Evolutionary conservation across 2,113 vertebrate species (phyloP).

Genomic region (Symphodus melops): DNA sequence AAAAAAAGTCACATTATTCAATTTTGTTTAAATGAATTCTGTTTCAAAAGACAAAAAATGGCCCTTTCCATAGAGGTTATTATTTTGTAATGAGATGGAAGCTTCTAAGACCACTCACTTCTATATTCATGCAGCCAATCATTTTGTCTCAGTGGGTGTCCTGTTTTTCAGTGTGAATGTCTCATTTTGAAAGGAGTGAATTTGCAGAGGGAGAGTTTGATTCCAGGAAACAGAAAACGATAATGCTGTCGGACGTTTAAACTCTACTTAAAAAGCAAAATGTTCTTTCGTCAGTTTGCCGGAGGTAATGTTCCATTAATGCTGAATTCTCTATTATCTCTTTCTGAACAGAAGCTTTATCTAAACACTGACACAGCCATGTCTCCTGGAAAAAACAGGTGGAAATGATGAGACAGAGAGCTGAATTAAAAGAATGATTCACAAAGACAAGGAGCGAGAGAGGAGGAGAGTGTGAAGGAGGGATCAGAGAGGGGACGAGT

Average conservation of each 20-base stretch:
- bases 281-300: slow-evolving; percentile 29
- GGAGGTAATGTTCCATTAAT: slow-evolving; percentile 29
- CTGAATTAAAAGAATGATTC: not conserved
- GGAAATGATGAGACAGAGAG: slow-evolving; percentile 3
- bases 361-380: not conserved
- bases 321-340: slow-evolving; percentile 35
- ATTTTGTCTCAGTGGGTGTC: slow-evolving; percentile 14
- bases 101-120: not conserved
- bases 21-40: not conserved
- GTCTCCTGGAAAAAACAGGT: slow-evolving; percentile 17
- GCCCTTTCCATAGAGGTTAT: not conserved
- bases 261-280: slow-evolving; percentile 39
- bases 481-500: slow-evolving; percentile 1
- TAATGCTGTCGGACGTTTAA: slow-evolving; percentile 22
- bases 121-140: slow-evolving; percentile 15
- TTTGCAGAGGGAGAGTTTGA: not conserved
- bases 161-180: slow-evolving; percentile 5
- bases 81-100: slow-evolving; percentile 13
- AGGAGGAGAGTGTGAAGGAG: not conserved
- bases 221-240: slow-evolving; percentile 19
- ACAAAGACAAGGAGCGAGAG: not conserved
- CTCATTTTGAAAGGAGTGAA: slow-evolving; percentile 7
- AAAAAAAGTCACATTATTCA: not conserved
- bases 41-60: not conserved
- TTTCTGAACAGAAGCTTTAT: slow-evolving; percentile 27